Evolutionary conservation across 2,888 invertebrate genomes (phyloP).

Genomic region (Dione juno): DNA sequence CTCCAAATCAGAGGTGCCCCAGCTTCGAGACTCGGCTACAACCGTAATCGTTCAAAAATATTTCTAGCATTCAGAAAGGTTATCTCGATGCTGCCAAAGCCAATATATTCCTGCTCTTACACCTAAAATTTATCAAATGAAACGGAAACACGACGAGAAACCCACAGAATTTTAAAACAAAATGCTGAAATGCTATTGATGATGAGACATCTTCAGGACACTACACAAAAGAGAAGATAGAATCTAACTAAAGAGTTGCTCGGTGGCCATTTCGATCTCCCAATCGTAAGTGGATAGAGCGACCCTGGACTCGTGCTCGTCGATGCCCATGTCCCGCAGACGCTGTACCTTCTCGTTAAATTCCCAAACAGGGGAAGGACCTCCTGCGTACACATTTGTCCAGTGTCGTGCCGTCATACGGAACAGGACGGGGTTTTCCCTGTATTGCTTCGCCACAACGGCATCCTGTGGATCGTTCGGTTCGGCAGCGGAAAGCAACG

Average conservation of each 20-base stretch:
- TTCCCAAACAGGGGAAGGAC: slow-evolving; percentile 84
- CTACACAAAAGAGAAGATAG: slow-evolving; percentile 3
- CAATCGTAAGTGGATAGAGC: slow-evolving; percentile 96
- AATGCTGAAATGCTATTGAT: slow-evolving; percentile 4
- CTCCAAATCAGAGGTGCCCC: too few relatives aligned
- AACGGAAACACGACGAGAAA: background rate
- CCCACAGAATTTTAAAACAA: background rate
- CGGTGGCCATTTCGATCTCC: slow-evolving; percentile 96
- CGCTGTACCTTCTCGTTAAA: slow-evolving; percentile 94
- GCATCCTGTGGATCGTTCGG: slow-evolving; percentile 98
- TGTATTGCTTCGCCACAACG: slow-evolving; percentile 98
- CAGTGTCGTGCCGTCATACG: slow-evolving; percentile 96
- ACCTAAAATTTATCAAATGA: slow-evolving; percentile 3
- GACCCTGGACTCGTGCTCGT: slow-evolving; percentile 93
- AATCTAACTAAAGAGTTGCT: slow-evolving; percentile 79
- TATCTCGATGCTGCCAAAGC: background rate
- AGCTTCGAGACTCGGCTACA: too few relatives aligned
- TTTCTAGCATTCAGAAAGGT: slow-evolving; percentile 1
- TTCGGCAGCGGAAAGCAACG: slow-evolving; percentile 93
- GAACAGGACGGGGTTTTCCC: slow-evolving; percentile 94
- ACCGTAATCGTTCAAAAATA: slow-evolving; percentile 6
- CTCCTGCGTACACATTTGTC: slow-evolving; percentile 97
- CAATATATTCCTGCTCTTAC: background rate
- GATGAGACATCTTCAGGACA: slow-evolving; percentile 19
- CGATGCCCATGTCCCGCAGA: slow-evolving; percentile 96